Percentiles rank a stretch among this genome's conserved stretches.
phyloP scores from a whole-genome alignment of 2,113 vertebrate species.

The pig (Sus scrofa) region DNA sequence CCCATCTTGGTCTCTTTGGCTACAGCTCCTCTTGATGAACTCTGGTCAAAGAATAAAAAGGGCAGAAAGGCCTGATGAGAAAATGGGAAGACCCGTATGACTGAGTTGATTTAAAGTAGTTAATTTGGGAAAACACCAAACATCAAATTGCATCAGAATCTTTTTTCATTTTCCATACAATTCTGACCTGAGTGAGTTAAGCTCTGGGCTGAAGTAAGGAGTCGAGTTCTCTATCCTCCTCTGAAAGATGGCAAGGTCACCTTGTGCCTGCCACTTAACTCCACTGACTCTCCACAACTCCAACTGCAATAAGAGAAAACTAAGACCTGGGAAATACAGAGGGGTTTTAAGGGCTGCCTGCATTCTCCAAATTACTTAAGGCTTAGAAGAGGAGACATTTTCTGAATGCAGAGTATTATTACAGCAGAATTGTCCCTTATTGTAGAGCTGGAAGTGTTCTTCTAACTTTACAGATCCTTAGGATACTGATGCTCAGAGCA shows the following conservation, averaged over 20 bases:
- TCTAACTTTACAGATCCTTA: conserved; percentile 30
- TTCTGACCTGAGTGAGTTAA: neutral
- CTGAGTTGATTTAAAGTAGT: neutral
- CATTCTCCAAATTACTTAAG: neutral
- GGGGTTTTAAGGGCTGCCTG: neutral
- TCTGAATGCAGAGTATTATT: conserved; percentile 14
- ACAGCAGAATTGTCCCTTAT: neutral
- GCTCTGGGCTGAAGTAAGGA: conserved; percentile 15
- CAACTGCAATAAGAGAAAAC: neutral
- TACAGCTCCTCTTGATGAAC: neutral
- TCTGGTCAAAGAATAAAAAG: conserved; percentile 27
- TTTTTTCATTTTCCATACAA: neutral
- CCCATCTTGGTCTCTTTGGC: neutral
- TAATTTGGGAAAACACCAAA: conserved; percentile 23
- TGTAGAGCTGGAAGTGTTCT: neutral
- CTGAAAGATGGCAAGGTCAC: conserved; percentile 44
- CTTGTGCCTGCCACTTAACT: neutral
- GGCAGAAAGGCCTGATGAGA: neutral
- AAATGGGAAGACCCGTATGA: neutral
- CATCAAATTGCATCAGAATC: neutral
- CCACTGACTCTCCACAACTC: neutral
- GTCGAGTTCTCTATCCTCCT: conserved; percentile 9
- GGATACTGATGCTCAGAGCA: neutral
- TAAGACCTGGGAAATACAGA: neutral
- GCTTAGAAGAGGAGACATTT: neutral